Evolutionary conservation across 2,113 vertebrate species (phyloP).

Genomic region (Apeltes quadracus): DNA sequence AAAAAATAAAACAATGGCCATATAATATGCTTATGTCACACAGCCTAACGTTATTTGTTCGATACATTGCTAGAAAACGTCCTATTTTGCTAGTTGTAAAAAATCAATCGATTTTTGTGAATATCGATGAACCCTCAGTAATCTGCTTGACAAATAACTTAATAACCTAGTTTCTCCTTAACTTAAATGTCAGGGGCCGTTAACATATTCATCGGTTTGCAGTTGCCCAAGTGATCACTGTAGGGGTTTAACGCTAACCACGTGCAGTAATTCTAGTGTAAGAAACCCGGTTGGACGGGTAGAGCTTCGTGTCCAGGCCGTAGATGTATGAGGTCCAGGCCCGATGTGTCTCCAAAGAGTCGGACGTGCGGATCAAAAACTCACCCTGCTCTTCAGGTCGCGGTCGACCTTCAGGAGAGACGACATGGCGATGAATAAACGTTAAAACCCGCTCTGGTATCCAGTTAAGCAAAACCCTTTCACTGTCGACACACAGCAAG

Average conservation of each 20-base stretch:
- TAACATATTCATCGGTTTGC: no score
- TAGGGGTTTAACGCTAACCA: no score
- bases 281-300: not conserved
- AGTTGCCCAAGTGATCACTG: no score
- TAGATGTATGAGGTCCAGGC: not conserved
- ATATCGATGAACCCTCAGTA: not conserved
- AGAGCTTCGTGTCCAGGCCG: not conserved
- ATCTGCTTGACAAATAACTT: not conserved
- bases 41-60: not conserved
- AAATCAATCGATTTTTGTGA: not conserved
- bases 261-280: not conserved
- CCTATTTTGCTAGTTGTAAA: not conserved
- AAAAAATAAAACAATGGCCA: not conserved
- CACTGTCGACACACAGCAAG: not conserved
- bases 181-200: no score
- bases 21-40: not conserved
- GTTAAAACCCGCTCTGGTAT: not conserved
- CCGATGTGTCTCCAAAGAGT: not conserved
- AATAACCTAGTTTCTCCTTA: no score
- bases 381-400: constrained; percentile 16
- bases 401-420: constrained; percentile 13
- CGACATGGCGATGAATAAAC: not conserved
- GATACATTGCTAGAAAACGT: not conserved
- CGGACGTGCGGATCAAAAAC: not conserved
- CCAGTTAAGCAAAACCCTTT: not conserved